Conservation (phyloP, 2,888 invertebrate species). For the Melangyna quadrimaculata region DNA sequence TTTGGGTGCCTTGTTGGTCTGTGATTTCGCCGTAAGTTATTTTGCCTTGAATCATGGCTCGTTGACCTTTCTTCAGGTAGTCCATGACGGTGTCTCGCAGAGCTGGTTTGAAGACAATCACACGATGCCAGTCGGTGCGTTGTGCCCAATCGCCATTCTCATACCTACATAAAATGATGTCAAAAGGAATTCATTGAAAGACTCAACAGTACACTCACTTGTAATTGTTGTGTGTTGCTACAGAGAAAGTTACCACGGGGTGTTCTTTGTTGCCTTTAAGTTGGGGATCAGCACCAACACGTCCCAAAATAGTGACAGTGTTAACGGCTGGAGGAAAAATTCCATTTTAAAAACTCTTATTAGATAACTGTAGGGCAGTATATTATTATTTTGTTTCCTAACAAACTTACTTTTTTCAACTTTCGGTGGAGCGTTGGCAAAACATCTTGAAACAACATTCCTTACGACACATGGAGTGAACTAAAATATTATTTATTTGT, state of each 20-base stretch:
- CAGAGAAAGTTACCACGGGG: slow-evolving; percentile 93
- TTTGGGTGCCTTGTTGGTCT: slow-evolving; percentile 87
- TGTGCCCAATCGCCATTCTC: slow-evolving; percentile 90
- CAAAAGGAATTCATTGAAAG: not conserved
- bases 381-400: no score
- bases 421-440: slow-evolving; percentile 66
- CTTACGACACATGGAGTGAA: slow-evolving; percentile 14
- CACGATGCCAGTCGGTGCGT: slow-evolving; percentile 95
- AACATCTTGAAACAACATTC: slow-evolving; percentile 12
- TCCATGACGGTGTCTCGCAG: slow-evolving; percentile 90
- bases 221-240: slow-evolving; percentile 94
- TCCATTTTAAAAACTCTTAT: not conserved
- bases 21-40: slow-evolving; percentile 92
- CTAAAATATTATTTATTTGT: slow-evolving; percentile 25
- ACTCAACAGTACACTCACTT: slow-evolving; percentile 78
- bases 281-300: slow-evolving; percentile 94
- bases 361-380: no score
- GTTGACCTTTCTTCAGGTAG: slow-evolving; percentile 92
- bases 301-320: slow-evolving; percentile 90
- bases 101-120: slow-evolving; percentile 92
- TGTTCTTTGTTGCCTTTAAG: slow-evolving; percentile 90
- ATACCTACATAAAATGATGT: slow-evolving; percentile 81
- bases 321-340: slow-evolving; percentile 86
- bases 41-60: slow-evolving; percentile 91
- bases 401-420: slow-evolving; percentile 77